Conservation (phyloP, 1,140 invertebrate genomes). For the Tetramorium alpestre region DNA sequence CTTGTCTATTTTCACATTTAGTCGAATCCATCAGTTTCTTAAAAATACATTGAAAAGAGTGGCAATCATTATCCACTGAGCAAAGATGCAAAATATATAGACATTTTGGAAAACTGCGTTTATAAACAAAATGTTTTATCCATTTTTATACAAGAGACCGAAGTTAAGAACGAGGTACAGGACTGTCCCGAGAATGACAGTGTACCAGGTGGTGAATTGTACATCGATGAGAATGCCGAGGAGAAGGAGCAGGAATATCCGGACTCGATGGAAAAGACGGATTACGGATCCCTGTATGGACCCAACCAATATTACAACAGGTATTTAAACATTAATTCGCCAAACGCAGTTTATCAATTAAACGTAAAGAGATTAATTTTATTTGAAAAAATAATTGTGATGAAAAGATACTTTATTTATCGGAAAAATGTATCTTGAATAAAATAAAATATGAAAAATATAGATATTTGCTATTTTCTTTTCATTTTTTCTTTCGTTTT, state of each 20-base stretch:
- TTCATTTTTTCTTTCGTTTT: neutral
- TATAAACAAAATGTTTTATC: slow-evolving; percentile 15
- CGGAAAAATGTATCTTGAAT: neutral
- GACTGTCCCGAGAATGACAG: slow-evolving; percentile 84
- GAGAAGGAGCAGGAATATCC: slow-evolving; percentile 84
- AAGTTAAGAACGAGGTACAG: slow-evolving; percentile 85
- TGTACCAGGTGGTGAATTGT: slow-evolving; percentile 82
- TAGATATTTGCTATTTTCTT: neutral
- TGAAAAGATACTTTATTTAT: neutral
- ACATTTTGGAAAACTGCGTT: neutral
- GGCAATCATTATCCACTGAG: neutral
- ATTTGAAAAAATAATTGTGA: neutral
- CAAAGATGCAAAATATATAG: neutral
- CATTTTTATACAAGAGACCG: slow-evolving; percentile 77
- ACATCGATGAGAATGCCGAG: slow-evolving; percentile 84
- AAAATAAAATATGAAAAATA: neutral
- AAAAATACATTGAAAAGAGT: neutral
- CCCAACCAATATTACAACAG: slow-evolving; percentile 91
- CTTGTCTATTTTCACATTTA: neutral
- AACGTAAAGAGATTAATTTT: slow-evolving; percentile 6
- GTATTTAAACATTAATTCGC: slow-evolving; percentile 77
- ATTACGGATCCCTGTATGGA: slow-evolving; percentile 82
- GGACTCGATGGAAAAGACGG: slow-evolving; percentile 84
- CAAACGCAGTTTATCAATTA: neutral
- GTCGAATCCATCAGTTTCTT: neutral